phyloP scores from a whole-genome alignment of 1,140 invertebrate species.

The Stegodyphus dumicola region DNA sequence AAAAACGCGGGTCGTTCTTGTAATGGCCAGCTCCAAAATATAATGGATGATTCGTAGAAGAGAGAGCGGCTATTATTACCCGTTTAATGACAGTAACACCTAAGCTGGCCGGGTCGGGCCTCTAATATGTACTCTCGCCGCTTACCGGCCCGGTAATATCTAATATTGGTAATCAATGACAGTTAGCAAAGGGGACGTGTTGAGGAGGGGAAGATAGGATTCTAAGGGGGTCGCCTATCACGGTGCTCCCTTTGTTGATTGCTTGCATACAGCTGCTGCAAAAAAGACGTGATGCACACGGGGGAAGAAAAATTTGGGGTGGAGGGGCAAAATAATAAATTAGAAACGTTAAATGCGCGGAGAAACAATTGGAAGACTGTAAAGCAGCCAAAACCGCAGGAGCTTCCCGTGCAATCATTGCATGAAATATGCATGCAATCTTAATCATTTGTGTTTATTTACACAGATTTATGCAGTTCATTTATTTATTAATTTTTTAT shows the following conservation, averaged over 20 bases:
- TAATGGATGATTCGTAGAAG: constrained; percentile 39
- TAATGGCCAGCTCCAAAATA: not conserved
- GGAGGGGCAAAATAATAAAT: not conserved
- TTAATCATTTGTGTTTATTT: not conserved
- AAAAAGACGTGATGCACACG: not conserved
- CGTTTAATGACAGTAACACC: constrained; percentile 54
- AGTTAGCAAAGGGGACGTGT: constrained; percentile 22
- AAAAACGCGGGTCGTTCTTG: not conserved
- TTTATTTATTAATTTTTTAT: too few species aligned
- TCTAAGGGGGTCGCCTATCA: constrained; percentile 7
- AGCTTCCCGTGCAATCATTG: not conserved
- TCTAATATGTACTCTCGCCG: constrained; percentile 34
- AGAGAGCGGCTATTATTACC: constrained; percentile 23
- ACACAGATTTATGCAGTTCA: not conserved
- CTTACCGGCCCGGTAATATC: constrained; percentile 28
- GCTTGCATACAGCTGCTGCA: constrained; percentile 15
- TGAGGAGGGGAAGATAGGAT: not conserved
- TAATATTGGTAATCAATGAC: constrained; percentile 57
- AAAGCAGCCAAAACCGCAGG: not conserved
- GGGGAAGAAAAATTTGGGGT: not conserved
- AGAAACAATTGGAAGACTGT: not conserved
- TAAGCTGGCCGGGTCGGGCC: constrained; percentile 6
- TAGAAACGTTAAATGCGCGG: not conserved
- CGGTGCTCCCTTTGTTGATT: constrained; percentile 39
- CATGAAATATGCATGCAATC: constrained; percentile 6